Base-by-base conservation (phyloP, 2,797 vertebrate species). In the Artibeus jamaicensis region DNA sequence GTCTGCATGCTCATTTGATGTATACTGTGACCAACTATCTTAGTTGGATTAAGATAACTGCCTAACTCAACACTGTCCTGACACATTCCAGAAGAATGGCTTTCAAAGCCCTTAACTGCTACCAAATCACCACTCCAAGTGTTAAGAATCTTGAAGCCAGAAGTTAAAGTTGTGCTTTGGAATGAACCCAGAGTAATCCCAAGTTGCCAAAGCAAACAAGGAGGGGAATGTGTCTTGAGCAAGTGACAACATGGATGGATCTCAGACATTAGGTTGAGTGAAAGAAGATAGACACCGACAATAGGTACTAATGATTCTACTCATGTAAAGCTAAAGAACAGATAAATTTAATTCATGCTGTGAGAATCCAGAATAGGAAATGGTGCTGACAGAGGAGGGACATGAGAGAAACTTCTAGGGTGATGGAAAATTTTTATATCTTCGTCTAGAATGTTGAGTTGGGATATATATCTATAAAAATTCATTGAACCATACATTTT, bases 1-100 rank as follows among this genome's bases (percentile, higher is more conserved):
- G 39, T 42, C 39, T 42, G 39, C 39, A 98, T 98, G 98, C 97
- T 98, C 98, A 97, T 97, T 96, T 97, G 76, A 97, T 97, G 97
- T 98, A 89, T 76, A 53, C 96, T 96, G 97, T 97, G 98, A 94
- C 98, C 98, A 98, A 59, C 98, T 37, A 97, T 93, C 98, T 97
- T 96, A 19, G 83, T 42, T 96, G 98, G 97, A 98, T 98, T 98
- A 98, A 97, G 97, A 97, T 98, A 98, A 98, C 98, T 98, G 97
- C 98, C 96, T 92, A 97, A 96, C 98, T 98, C 97, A 97, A 98
- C 96, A 96, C 97, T 98, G 96, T 96, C 14, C 96, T 98, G 97
- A 98, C 97, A 91, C 97, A 95, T 96, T 98, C 97, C 93, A 74
- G 97, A 94, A 97, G 97, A 98, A 98, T 97, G 96, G 96, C 68